Conservation (phyloP, 2,888 invertebrate genomes). For the Diachrysia chrysitis region DNA sequence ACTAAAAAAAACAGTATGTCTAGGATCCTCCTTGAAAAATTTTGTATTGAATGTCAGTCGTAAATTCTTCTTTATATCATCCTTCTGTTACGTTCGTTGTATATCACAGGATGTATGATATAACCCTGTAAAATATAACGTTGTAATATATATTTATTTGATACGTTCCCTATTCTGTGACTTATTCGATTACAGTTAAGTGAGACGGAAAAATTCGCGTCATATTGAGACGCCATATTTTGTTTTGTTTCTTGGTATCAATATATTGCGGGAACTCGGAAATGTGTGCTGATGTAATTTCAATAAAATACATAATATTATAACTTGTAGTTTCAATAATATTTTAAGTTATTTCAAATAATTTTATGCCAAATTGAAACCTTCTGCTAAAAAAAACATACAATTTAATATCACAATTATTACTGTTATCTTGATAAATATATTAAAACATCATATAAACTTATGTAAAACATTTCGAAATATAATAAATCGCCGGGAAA, state of each 20-base stretch:
- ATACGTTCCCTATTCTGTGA: neutral
- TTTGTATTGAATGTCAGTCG: neutral
- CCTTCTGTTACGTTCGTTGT: neutral
- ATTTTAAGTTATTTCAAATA: too few relatives aligned
- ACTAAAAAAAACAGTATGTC: too few relatives aligned
- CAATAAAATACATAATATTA: neutral
- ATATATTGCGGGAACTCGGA: neutral
- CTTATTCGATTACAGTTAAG: slow-evolving; percentile 8
- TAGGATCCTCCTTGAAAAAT: too few relatives aligned
- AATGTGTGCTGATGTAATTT: neutral
- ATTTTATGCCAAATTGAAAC: too few relatives aligned
- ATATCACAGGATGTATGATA: neutral
- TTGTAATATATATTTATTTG: slow-evolving; percentile 8
- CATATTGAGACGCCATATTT: neutral
- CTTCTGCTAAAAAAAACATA: too few relatives aligned
- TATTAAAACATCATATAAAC: too few relatives aligned
- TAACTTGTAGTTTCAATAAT: too few relatives aligned
- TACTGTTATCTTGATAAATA: too few relatives aligned
- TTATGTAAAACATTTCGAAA: too few relatives aligned
- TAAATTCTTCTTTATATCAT: neutral
- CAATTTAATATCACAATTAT: too few relatives aligned
- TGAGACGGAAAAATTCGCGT: neutral
- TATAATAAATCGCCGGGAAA: too few relatives aligned
- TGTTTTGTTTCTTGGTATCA: neutral
- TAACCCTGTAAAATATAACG: neutral